Percentiles rank a stretch among this genome's conserved stretches.
Evolutionary conservation across 2,797 vertebrate genomes (phyloP).

Genomic region (Diplodus sargus): DNA sequence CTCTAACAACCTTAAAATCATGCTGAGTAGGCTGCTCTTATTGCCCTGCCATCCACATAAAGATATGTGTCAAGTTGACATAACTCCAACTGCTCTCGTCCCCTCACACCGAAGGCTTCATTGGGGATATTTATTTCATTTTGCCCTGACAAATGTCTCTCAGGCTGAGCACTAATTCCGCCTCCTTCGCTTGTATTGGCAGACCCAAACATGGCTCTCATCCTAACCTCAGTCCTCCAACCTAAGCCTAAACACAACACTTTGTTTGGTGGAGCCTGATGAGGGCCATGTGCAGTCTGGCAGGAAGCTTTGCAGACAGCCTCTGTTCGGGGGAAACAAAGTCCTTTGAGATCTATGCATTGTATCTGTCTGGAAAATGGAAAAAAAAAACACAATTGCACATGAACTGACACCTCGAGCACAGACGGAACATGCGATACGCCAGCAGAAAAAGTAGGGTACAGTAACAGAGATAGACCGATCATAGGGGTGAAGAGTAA

Average conservation of each 20-base stretch:
- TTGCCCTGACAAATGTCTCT: slow-evolving; percentile 23
- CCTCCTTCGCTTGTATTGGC: slow-evolving; percentile 11
- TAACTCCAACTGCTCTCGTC: not conserved
- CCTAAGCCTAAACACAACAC: slow-evolving; percentile 28
- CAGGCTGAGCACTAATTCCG: slow-evolving; percentile 15
- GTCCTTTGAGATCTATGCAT: not conserved
- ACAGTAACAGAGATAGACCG: not conserved
- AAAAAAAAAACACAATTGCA: not conserved
- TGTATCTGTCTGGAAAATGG: not conserved
- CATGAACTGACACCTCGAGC: not conserved
- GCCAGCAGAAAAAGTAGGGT: not conserved
- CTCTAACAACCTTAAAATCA: not conserved
- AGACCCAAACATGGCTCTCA: slow-evolving; percentile 23
- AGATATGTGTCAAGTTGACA: slow-evolving; percentile 31
- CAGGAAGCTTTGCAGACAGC: slow-evolving; percentile 17
- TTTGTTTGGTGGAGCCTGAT: slow-evolving; percentile 42
- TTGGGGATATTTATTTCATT: slow-evolving; percentile 11
- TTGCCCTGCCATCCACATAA: slow-evolving; percentile 9
- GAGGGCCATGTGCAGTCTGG: slow-evolving; percentile 27
- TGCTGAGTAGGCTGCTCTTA: slow-evolving; percentile 1
- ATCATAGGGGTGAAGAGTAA: not conserved
- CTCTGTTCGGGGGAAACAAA: not conserved
- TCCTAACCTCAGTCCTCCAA: slow-evolving; percentile 33
- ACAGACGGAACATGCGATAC: not conserved
- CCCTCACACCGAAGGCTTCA: slow-evolving; percentile 5